These are phyloP conservation scores for Phasianus colchicus DNA, from an alignment of 2,113 vertebrate genomes.

Conservation along the genomic window DNA sequence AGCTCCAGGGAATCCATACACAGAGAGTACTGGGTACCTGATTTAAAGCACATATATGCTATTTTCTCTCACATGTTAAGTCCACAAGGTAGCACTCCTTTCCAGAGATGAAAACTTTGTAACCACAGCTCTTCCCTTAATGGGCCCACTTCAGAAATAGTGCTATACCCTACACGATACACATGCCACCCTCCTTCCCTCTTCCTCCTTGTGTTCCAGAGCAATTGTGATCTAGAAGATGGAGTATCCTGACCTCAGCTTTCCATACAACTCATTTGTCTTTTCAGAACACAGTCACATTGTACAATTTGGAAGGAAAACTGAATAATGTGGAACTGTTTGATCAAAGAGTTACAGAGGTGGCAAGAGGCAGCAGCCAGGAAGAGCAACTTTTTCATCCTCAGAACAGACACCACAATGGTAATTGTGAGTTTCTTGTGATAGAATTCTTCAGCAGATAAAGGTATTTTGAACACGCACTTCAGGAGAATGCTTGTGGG, in stretches of 20 bases:
- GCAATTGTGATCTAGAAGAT: not conserved
- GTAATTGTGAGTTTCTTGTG: not conserved
- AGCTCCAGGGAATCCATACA: not conserved
- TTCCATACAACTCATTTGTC: not conserved
- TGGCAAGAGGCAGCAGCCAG: rapidly evolving
- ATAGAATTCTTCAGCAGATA: not conserved
- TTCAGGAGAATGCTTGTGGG: not conserved
- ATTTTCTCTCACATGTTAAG: not conserved
- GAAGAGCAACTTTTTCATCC: not conserved
- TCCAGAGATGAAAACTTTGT: not conserved
- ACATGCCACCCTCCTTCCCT: rapidly evolving
- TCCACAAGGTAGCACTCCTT: not conserved
- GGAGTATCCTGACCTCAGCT: not conserved
- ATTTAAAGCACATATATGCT: not conserved
- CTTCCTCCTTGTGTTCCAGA: not conserved
- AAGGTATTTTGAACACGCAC: not conserved
- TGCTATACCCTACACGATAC: not conserved
- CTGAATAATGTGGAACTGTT: not conserved
- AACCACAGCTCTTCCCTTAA: not conserved
- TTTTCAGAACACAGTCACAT: not conserved
- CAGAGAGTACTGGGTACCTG: not conserved
- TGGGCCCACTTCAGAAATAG: not conserved
- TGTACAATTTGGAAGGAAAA: not conserved
- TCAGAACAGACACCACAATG: not conserved
- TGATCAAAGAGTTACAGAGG: not conserved